These are phyloP conservation scores for Xanthia icteritia DNA, from an alignment of 2,888 invertebrate species.

Conservation along the genomic window DNA sequence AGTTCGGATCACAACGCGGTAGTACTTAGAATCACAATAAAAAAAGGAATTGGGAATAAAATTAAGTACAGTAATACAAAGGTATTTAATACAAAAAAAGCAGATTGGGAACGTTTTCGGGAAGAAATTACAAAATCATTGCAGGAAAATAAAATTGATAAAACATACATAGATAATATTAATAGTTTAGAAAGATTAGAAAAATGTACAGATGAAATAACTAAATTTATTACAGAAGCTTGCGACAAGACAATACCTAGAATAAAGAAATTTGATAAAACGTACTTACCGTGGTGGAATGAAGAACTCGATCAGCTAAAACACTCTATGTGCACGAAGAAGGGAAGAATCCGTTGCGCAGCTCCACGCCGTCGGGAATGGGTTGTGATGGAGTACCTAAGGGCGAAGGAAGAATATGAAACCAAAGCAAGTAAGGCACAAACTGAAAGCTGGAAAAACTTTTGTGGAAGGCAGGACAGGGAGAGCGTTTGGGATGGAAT, in stretches of 20 bases:
- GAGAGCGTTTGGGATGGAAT: too few relatives aligned
- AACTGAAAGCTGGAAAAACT: too few relatives aligned
- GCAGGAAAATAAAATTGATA: too few relatives aligned
- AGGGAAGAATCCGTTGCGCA: neutral
- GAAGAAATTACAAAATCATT: too few relatives aligned
- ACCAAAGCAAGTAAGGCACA: neutral
- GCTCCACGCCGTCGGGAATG: neutral
- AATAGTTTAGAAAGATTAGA: neutral
- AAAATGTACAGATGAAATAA: neutral
- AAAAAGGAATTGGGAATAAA: too few relatives aligned
- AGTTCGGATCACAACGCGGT: too few relatives aligned
- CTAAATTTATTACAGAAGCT: neutral
- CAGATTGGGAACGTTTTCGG: too few relatives aligned
- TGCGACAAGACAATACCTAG: neutral
- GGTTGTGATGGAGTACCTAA: neutral
- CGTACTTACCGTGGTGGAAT: neutral
- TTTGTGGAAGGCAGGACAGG: too few relatives aligned
- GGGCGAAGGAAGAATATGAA: neutral
- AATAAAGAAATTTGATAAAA: neutral
- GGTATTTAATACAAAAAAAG: too few relatives aligned
- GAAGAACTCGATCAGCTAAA: neutral
- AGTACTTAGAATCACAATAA: too few relatives aligned
- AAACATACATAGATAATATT: neutral
- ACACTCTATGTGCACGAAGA: neutral
- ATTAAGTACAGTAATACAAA: too few relatives aligned